Percentiles rank a stretch among this genome's conserved stretches.
Conservation (phyloP, 1,140 invertebrate genomes). For the Drosophila bocqueti region DNA sequence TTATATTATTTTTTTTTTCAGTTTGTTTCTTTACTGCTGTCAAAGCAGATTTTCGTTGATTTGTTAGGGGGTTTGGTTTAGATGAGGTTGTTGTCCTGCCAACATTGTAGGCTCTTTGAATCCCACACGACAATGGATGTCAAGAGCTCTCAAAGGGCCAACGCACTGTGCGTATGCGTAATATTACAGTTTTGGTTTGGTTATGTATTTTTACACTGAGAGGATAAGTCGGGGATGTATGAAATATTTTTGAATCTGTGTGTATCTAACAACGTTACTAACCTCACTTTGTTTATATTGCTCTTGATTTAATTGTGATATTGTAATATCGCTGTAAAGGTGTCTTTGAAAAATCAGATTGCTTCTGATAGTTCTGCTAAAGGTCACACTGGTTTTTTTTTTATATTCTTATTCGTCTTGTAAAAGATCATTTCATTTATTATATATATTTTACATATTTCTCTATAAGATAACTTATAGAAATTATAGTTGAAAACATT, state of each 20-base stretch:
- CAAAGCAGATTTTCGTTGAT: conserved; percentile 64
- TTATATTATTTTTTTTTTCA: conserved; percentile 13
- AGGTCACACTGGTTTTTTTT: too few relatives aligned
- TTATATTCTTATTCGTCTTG: too few relatives aligned
- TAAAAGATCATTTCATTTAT: too few relatives aligned
- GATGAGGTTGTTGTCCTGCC: not conserved
- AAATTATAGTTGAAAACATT: too few relatives aligned
- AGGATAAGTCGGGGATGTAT: too few relatives aligned
- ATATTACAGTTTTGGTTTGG: conserved; percentile 15
- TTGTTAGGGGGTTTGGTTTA: conserved; percentile 14
- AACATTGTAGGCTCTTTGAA: conserved; percentile 14
- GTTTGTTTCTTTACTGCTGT: conserved; percentile 41
- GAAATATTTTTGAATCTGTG: not conserved
- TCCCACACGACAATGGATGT: conserved; percentile 10
- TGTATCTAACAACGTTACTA: not conserved
- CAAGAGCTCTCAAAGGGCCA: not conserved
- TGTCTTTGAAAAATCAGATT: too few relatives aligned
- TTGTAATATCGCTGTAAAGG: too few relatives aligned
- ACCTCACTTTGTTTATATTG: not conserved
- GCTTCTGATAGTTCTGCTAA: too few relatives aligned
- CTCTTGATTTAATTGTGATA: not conserved
- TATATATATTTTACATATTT: too few relatives aligned
- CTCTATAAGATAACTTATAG: too few relatives aligned
- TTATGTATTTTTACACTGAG: conserved; percentile 16
- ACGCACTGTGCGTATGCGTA: conserved; percentile 48